These are phyloP conservation scores for Semicossyphus pulcher DNA, from an alignment of 2,113 vertebrate genomes.

Conservation along the genomic window DNA sequence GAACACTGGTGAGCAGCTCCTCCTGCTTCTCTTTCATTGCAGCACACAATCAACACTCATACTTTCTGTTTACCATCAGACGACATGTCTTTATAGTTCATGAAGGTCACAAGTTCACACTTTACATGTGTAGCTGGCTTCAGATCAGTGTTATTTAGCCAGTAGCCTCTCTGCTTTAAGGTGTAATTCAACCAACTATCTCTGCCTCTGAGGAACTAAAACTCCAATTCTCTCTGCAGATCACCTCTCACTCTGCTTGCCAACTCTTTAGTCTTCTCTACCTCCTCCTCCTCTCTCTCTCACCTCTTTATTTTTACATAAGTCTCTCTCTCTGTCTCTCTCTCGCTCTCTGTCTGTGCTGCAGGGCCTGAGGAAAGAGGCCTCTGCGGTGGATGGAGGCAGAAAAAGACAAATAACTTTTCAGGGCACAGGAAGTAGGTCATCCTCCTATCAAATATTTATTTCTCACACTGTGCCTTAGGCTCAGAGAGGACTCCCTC, in stretches of 20 bases:
- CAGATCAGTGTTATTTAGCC: background rate
- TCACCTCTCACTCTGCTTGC: slow-evolving; percentile 25
- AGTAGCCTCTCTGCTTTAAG: background rate
- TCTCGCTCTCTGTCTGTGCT: slow-evolving; percentile 4
- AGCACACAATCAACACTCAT: background rate
- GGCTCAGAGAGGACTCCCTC: slow-evolving; percentile 71
- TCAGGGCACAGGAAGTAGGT: slow-evolving; percentile 77
- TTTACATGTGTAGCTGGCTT: background rate
- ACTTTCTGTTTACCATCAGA: background rate
- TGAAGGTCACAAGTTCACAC: background rate
- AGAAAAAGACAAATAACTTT: slow-evolving; percentile 80
- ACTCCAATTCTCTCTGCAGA: slow-evolving; percentile 9
- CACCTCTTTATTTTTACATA: background rate
- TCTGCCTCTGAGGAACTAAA: slow-evolving; percentile 27
- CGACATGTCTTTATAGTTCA: background rate
- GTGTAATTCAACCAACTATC: slow-evolving; percentile 6
- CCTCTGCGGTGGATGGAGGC: slow-evolving; percentile 50
- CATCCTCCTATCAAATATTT: slow-evolving; percentile 80
- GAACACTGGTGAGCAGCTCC: no score
- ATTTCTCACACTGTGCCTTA: slow-evolving; percentile 70
- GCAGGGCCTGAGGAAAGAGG: slow-evolving; percentile 50
- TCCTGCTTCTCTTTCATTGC: background rate
- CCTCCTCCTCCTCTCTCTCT: slow-evolving; percentile 2
- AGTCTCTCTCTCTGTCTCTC: background rate
- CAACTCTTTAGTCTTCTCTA: slow-evolving; percentile 18